phyloP scores from a whole-genome alignment of 2,113 vertebrate genomes.

The Neotoma lepida region DNA sequence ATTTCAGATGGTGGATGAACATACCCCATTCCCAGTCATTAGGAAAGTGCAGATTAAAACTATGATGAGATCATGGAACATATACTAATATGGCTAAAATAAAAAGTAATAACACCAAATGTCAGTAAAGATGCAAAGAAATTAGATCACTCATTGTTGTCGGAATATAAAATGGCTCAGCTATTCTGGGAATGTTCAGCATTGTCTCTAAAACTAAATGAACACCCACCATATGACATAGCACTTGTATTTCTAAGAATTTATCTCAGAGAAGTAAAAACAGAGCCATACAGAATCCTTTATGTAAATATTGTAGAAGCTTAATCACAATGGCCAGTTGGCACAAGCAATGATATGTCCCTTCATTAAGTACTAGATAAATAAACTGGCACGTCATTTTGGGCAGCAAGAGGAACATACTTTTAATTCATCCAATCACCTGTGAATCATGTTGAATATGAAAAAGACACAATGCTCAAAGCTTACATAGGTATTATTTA shows the following conservation, averaged over 20 bases:
- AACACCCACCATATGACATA: background rate
- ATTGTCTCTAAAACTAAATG: background rate
- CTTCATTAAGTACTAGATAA: background rate
- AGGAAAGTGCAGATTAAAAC: conserved; percentile 14
- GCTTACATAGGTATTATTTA: background rate
- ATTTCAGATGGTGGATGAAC: background rate
- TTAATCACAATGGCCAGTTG: background rate
- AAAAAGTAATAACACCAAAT: background rate
- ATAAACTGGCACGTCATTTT: background rate
- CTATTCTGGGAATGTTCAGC: background rate
- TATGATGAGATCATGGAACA: background rate
- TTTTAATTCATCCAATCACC: background rate
- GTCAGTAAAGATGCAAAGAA: background rate
- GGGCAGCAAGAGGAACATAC: background rate
- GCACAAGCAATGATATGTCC: background rate
- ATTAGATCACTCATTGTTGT: background rate
- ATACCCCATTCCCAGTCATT: background rate
- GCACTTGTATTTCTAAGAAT: background rate
- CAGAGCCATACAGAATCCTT: background rate
- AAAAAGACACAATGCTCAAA: background rate
- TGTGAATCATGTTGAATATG: background rate
- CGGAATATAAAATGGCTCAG: background rate
- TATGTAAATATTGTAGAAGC: background rate
- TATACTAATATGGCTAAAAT: conserved; percentile 2
- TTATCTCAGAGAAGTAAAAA: conserved; percentile 29